phyloP scores from a whole-genome alignment of 2,113 vertebrate species.

The Halcyon malimbica region DNA sequence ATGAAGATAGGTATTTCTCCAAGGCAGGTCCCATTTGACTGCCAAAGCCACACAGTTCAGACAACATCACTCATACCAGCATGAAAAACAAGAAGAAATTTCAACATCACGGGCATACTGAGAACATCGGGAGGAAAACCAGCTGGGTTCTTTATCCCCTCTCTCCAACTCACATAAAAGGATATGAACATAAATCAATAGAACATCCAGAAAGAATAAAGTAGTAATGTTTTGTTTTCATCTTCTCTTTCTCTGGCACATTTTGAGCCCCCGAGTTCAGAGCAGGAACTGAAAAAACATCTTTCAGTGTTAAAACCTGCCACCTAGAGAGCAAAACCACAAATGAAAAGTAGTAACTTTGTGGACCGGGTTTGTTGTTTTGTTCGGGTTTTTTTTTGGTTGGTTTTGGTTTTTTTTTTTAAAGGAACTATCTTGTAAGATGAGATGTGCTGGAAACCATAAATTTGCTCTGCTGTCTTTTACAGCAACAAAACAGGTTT shows the following conservation, averaged over 20 bases:
- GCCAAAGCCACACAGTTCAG: not conserved
- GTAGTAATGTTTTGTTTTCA: not conserved
- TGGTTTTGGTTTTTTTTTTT: not conserved
- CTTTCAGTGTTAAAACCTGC: constrained; percentile 42
- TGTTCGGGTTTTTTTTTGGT: not conserved
- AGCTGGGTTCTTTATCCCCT: not conserved
- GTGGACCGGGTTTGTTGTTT: not conserved
- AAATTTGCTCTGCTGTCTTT: constrained; percentile 1
- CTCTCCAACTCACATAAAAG: not conserved
- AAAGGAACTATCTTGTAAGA: accelerated
- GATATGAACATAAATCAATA: not conserved
- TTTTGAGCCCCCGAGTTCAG: not conserved
- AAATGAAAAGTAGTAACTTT: not conserved
- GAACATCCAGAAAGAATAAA: not conserved
- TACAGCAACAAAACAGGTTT: not conserved
- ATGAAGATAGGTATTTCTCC: not conserved
- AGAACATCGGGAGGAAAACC: not conserved
- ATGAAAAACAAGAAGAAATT: not conserved
- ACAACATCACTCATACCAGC: not conserved
- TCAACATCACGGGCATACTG: accelerated
- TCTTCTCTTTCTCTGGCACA: not conserved
- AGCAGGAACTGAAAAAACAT: not conserved
- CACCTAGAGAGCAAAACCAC: constrained; percentile 39
- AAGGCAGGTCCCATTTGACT: not conserved
- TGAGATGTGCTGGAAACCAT: not conserved